Evolutionary conservation across 2,888 invertebrate species (phyloP).

Genomic region (Ceratothoa steindachneri): DNA sequence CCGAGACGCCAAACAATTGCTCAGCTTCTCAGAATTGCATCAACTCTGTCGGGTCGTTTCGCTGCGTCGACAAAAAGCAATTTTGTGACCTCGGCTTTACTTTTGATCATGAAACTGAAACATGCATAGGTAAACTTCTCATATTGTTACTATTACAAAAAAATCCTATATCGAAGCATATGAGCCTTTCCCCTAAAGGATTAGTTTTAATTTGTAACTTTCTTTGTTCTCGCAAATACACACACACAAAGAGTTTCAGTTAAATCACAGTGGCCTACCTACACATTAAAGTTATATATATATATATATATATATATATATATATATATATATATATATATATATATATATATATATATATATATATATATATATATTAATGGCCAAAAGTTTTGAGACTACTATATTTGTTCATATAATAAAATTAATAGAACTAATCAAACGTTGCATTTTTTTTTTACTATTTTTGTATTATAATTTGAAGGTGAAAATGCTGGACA

Average conservation of each 20-base stretch:
- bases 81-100: constrained; percentile 48
- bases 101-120: constrained; percentile 32
- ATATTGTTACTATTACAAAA: too few species aligned
- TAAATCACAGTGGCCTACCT: too few species aligned
- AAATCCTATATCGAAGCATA: too few species aligned
- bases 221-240: not conserved
- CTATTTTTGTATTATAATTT: too few species aligned
- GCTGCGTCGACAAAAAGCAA: constrained; percentile 49
- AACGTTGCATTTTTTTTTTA: too few species aligned
- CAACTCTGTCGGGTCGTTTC: constrained; percentile 53
- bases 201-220: not conserved
- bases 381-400: too few species aligned
- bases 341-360: not conserved
- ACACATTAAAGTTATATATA: too few species aligned
- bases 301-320: too few species aligned
- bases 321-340: not conserved
- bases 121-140: constrained; percentile 49
- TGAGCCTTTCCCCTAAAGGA: too few species aligned
- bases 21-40: constrained; percentile 49
- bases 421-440: too few species aligned
- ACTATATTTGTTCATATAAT: too few species aligned
- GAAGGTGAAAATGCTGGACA: too few species aligned
- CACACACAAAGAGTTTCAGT: not conserved
- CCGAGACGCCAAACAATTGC: constrained; percentile 28
- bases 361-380: constrained; percentile 14